These are phyloP conservation scores for Cladopsammia gracilis DNA, from an alignment of 64 coral and sea anemone species.

Conservation along the genomic window DNA sequence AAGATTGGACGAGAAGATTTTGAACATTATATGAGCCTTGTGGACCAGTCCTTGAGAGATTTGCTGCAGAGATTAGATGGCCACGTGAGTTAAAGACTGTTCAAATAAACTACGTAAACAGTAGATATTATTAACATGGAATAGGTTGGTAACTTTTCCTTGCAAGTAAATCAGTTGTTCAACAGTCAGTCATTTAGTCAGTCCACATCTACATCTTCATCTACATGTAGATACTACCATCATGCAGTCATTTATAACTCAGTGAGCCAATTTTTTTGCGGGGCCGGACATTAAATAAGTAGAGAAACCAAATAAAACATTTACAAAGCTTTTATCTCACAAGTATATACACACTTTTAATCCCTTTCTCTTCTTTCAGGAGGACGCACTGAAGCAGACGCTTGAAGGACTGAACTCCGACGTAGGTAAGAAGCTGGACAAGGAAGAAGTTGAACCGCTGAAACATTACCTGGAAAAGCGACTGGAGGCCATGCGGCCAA, in stretches of 20 bases:
- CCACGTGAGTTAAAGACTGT: conserved; percentile 57
- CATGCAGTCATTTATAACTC: no score
- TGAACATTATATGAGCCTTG: conserved; percentile 88
- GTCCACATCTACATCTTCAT: no score
- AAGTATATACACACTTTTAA: no score
- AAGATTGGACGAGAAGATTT: conserved; percentile 94
- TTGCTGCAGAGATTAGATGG: conserved; percentile 89
- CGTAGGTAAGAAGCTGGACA: conserved; percentile 81
- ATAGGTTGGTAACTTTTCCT: background rate
- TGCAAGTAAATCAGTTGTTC: background rate
- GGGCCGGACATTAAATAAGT: no score
- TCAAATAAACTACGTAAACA: background rate
- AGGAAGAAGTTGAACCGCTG: conserved; percentile 82
- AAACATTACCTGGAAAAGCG: conserved; percentile 85
- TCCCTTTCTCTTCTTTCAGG: conserved; percentile 26
- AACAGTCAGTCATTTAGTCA: background rate
- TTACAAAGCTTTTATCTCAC: background rate
- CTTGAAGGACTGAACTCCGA: conserved; percentile 59
- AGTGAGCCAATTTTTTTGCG: no score
- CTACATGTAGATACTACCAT: no score
- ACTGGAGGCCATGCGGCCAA: conserved; percentile 72
- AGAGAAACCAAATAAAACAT: background rate
- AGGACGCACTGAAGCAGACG: conserved; percentile 62
- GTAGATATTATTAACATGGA: background rate
- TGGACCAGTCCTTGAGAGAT: conserved; percentile 93